Evolutionary conservation across 2,113 vertebrate species (phyloP), one percentile per base, ranked within the genome.

Genomic region (Trinectes maculatus): DNA sequence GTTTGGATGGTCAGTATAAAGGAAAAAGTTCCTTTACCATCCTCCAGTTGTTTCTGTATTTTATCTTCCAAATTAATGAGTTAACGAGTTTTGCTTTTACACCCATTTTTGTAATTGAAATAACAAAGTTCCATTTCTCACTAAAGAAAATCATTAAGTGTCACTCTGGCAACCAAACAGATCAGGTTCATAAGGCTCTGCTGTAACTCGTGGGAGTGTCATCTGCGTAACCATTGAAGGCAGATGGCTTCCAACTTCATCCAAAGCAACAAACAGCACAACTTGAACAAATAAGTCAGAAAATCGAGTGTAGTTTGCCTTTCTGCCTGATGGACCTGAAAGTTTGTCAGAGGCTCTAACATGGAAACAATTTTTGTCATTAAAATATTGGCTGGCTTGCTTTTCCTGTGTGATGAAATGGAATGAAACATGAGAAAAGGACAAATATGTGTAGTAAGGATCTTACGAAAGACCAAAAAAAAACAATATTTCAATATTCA

Each of bases 171-270:
- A 62, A 47, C 31, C 44, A 16, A 56, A n/a, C 21, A 11, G 54
- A 42, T 29, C 36, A 47, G n/a, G n/a, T n/a, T n/a, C n/a, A n/a
- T n/a, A n/a, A 8, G 21, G 31, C 16, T 26, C 8, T 55, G 15
- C 58, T 15, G 49, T 59, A 61, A n/a, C 31, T 9, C 21, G 60
- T 69, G 73, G 57, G 42, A n/a, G 64, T 51, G 64, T 70, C 59
- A 53, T 37, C 46, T 58, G 71, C 16, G 31, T 44, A 40, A 33
- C 60, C 11, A 5, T 33, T 11, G 5, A 6, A 52, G 42, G 47
- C 68, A 73, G 79, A 58, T 72, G 67, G 62, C 57, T 44, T 34
- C 9, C 54, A 25, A 31, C 22, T 19, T 42, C 56, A 46, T 51
- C 39, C 59, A n/a, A n/a, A n/a, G n/a, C n/a, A 57, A 40, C 25